phyloP scores from a whole-genome alignment of 2,113 vertebrate species.

The Tamias sibiricus region DNA sequence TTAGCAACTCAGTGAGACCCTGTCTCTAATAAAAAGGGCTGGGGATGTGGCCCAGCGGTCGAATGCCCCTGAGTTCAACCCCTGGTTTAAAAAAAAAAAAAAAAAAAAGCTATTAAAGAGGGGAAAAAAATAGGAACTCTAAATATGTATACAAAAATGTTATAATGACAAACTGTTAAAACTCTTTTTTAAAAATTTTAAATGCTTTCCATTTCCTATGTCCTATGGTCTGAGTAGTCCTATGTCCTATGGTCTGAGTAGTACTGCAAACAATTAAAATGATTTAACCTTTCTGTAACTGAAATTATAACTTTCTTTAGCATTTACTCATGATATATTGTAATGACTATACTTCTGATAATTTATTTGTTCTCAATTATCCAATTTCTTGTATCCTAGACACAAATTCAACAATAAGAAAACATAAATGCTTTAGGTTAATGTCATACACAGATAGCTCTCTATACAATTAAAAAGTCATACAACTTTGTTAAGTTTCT shows the following conservation, averaged over 20 bases:
- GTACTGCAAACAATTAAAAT: slow-evolving; percentile 41
- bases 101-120: neutral
- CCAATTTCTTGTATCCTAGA: neutral
- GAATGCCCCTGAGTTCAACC: too few relatives aligned
- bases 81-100: too few relatives aligned
- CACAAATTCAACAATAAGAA: slow-evolving; percentile 31
- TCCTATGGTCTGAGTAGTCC: neutral
- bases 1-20: too few relatives aligned
- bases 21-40: too few relatives aligned
- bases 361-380: slow-evolving; percentile 50
- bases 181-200: neutral
- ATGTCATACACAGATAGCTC: slow-evolving; percentile 13
- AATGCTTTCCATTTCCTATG: neutral
- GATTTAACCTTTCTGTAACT: slow-evolving; percentile 17
- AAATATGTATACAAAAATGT: neutral
- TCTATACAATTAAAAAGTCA: neutral
- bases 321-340: neutral
- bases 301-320: neutral
- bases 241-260: neutral
- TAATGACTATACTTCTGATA: slow-evolving; percentile 29
- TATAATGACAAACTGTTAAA: neutral
- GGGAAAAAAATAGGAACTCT: neutral
- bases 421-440: slow-evolving; percentile 15
- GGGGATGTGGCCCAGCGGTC: too few relatives aligned
- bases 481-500: slow-evolving; percentile 12